phyloP scores from a whole-genome alignment of 2,113 vertebrate genomes.

The Aphyosemion australe region DNA sequence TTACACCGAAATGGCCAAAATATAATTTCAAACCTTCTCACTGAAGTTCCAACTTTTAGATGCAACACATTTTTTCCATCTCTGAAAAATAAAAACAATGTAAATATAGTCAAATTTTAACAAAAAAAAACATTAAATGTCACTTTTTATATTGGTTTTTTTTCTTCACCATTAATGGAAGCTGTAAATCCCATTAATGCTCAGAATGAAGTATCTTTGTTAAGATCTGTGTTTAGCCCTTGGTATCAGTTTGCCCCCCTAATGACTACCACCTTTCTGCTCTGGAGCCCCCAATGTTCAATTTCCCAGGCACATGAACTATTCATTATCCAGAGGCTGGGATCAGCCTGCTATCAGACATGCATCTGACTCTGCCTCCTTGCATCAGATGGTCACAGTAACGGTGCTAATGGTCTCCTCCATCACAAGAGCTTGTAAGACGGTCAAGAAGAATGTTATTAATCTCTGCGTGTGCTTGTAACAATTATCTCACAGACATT shows the following conservation, averaged over 20 bases:
- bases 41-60: background rate
- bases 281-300: slow-evolving; percentile 44
- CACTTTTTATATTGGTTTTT: slow-evolving; percentile 10
- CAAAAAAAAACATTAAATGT: background rate
- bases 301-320: slow-evolving; percentile 54
- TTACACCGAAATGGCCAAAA: too few relatives aligned
- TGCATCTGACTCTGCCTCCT: slow-evolving; percentile 42
- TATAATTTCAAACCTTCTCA: background rate
- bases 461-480: slow-evolving; percentile 35
- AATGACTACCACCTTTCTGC: slow-evolving; percentile 49
- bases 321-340: slow-evolving; percentile 47
- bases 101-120: too few relatives aligned
- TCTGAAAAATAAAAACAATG: too few relatives aligned
- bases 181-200: slow-evolving; percentile 48
- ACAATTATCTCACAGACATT: slow-evolving; percentile 27
- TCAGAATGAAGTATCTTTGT: slow-evolving; percentile 47
- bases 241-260: slow-evolving; percentile 53
- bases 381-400: slow-evolving; percentile 48
- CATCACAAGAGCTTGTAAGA: slow-evolving; percentile 24
- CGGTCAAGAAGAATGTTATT: slow-evolving; percentile 24
- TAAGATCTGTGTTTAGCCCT: slow-evolving; percentile 60
- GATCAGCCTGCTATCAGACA: slow-evolving; percentile 53
- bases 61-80: too few relatives aligned
- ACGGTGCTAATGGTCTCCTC: slow-evolving; percentile 42
- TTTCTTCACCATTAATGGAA: slow-evolving; percentile 18